Conservation (phyloP, 2,113 vertebrate genomes). For the Erinaceus europaeus region DNA sequence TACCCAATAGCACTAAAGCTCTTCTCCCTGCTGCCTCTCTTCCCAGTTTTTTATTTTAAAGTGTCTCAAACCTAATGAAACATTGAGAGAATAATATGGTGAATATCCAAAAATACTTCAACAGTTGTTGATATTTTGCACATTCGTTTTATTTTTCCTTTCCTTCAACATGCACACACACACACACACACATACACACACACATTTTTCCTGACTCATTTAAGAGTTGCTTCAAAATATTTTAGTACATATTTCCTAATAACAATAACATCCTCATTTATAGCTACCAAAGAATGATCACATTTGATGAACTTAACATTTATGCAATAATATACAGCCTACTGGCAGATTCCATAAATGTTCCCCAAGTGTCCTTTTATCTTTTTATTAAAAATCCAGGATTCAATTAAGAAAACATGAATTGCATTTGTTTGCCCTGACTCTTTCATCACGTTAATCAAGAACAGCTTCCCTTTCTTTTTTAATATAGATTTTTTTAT, state of each 20-base stretch:
- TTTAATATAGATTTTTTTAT: neutral
- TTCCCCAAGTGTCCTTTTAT: neutral
- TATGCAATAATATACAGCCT: neutral
- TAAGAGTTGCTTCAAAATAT: neutral
- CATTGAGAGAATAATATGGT: slow-evolving; percentile 15
- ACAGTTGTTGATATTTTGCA: neutral
- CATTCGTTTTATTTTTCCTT: neutral
- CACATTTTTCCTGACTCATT: neutral
- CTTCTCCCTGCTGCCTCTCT: neutral
- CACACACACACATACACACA: neutral
- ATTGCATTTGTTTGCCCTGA: neutral
- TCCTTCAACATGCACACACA: fast-evolving
- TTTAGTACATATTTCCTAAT: neutral
- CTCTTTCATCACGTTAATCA: slow-evolving; percentile 1
- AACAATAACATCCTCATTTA: neutral
- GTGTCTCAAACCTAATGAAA: neutral
- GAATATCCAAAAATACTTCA: neutral
- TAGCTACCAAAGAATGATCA: neutral
- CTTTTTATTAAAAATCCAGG: neutral
- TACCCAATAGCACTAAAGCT: neutral
- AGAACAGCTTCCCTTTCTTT: neutral
- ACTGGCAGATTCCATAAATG: slow-evolving; percentile 1
- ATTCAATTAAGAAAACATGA: neutral
- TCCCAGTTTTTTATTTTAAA: neutral
- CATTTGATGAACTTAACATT: slow-evolving; percentile 1